Evolutionary conservation across 2,888 invertebrate species (phyloP).

Genomic region (Philereme transversata): DNA sequence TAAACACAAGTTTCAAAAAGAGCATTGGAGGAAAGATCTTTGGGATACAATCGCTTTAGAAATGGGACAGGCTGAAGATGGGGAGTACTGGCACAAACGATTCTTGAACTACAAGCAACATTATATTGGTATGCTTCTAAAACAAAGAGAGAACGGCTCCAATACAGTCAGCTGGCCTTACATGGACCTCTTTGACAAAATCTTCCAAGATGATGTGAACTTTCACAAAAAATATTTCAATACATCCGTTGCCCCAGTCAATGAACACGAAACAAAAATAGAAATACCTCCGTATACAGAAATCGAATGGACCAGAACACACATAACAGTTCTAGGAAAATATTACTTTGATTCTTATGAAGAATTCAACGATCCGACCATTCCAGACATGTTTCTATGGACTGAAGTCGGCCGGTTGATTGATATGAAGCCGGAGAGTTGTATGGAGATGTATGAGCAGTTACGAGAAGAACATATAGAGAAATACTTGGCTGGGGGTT

Average conservation of each 20-base stretch:
- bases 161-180: slow-evolving; percentile 68
- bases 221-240: slow-evolving; percentile 58
- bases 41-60: slow-evolving; percentile 72
- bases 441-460: slow-evolving; percentile 59
- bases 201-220: slow-evolving; percentile 61
- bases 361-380: slow-evolving; percentile 69
- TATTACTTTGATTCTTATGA: slow-evolving; percentile 72
- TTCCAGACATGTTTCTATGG: slow-evolving; percentile 74
- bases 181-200: slow-evolving; percentile 66
- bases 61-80: slow-evolving; percentile 60
- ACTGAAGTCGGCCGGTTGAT: slow-evolving; percentile 69
- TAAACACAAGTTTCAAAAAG: slow-evolving; percentile 57
- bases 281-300: slow-evolving; percentile 7
- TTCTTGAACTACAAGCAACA: slow-evolving; percentile 75
- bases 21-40: slow-evolving; percentile 58
- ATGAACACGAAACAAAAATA: background rate
- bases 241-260: slow-evolving; percentile 14
- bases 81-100: slow-evolving; percentile 72
- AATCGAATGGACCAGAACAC: slow-evolving; percentile 61
- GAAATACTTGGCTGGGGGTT: slow-evolving; percentile 53
- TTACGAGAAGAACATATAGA: slow-evolving; percentile 58
- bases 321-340: slow-evolving; percentile 67
- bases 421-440: slow-evolving; percentile 61
- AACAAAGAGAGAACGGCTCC: slow-evolving; percentile 49
- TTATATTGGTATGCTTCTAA: slow-evolving; percentile 64